A percentile compares a stretch with the other conserved stretches of the same genome.
These are phyloP conservation scores for Platycheirus rosarum DNA, from an alignment of 2,888 invertebrate genomes.

Conservation along the genomic window DNA sequence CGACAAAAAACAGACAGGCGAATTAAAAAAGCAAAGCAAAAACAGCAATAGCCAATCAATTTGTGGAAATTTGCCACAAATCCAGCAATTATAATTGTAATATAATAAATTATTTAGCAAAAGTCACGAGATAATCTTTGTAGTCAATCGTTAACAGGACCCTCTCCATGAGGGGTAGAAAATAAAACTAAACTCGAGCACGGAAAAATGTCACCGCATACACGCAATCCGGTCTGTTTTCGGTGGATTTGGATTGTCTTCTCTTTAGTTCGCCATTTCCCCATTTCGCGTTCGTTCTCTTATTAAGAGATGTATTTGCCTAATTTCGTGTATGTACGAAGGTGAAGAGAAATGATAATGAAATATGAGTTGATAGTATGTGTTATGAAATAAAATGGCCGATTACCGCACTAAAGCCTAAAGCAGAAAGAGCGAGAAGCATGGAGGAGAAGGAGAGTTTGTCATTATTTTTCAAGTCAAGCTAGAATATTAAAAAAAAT, in stretches of 20 bases:
- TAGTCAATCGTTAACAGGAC: conserved; percentile 72
- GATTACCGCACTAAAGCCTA: too few relatives aligned
- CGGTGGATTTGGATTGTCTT: conserved; percentile 5
- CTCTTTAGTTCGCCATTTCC: conserved; percentile 49
- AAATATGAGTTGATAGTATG: background rate
- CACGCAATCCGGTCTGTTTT: conserved; percentile 68
- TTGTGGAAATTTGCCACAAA: conserved; percentile 35
- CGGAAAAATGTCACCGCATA: conserved; percentile 75
- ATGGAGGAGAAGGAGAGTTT: too few relatives aligned
- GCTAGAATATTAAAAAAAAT: too few relatives aligned
- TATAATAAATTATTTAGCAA: conserved; percentile 59
- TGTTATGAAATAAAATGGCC: conserved; percentile 64
- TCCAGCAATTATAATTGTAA: conserved; percentile 47
- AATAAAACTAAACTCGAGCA: conserved; percentile 76
- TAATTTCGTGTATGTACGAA: conserved; percentile 56
- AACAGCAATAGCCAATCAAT: conserved; percentile 38
- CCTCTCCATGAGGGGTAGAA: conserved; percentile 76
- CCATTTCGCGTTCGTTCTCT: conserved; percentile 29
- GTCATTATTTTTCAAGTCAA: too few relatives aligned
- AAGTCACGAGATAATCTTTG: conserved; percentile 66
- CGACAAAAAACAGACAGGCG: conserved; percentile 50
- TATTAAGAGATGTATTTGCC: conserved; percentile 46
- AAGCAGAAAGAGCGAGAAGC: too few relatives aligned
- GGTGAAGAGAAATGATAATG: background rate
- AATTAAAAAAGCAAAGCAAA: conserved; percentile 60